Evolutionary conservation across 2,113 vertebrate species (phyloP).

Genomic region (Meles meles): DNA sequence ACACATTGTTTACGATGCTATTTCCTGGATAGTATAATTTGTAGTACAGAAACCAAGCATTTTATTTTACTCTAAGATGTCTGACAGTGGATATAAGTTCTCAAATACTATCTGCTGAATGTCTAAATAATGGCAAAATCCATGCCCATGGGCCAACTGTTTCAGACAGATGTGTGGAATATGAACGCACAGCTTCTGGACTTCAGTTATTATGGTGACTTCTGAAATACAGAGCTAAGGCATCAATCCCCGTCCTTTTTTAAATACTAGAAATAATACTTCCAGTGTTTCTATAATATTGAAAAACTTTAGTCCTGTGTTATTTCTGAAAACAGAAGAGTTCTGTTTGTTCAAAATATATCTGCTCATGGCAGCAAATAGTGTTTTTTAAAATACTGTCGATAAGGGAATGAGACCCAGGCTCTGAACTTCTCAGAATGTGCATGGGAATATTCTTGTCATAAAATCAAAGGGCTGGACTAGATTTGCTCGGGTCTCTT

Average conservation of each 20-base stretch:
- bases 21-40: constrained; percentile 3
- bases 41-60: not conserved
- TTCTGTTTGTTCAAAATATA: not conserved
- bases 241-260: not conserved
- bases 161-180: not conserved
- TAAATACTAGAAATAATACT: not conserved
- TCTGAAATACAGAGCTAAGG: not conserved
- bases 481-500: constrained; percentile 16
- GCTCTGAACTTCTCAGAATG: not conserved
- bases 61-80: not conserved
- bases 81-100: not conserved
- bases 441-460: constrained; percentile 30
- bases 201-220: not conserved
- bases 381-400: constrained; percentile 26
- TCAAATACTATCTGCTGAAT: constrained; percentile 28
- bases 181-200: not conserved
- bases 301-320: not conserved
- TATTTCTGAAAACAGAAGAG: constrained; percentile 2
- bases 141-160: not conserved
- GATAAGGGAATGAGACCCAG: not conserved
- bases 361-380: not conserved
- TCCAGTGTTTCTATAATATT: not conserved
- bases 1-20: not conserved
- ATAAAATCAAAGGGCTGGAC: constrained; percentile 47
- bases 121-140: constrained; percentile 7